Evolutionary conservation across 2,888 invertebrate species (phyloP), one percentile per base, ranked within the genome.

Genomic region (Pyrrhosoma nymphula): DNA sequence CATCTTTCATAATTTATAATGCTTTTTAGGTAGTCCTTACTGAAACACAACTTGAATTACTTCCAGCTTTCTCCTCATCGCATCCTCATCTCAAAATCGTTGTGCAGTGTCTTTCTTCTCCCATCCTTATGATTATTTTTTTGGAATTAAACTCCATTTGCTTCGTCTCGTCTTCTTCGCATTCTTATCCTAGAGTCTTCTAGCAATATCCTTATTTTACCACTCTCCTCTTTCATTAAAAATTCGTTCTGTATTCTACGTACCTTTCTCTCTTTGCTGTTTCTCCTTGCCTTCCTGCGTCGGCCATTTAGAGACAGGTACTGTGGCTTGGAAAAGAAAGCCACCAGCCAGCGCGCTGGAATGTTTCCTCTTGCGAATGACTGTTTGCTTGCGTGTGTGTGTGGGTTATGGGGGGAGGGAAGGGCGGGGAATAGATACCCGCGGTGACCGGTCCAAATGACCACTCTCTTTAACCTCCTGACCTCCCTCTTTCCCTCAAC

Each of bases 401-500:
- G 8, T 8, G 8, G 47, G 47, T n/a, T n/a, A 47, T 4, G 69
- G 69, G 26, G 23, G 26, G 47, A 4, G 23, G 16, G 8, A 30
- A 14, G 35, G 6, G 88, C 16, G 88, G 6, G 88, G 6, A 47
- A 20, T 16, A 55, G 89, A 55, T 89, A 56, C n/a, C n/a, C 16
- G 89, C 10, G 47, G 47, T 89, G 89, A 89, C 89, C 89, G 56
- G 26, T 47, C 89, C 89, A 89, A 89, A 89, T 89, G 89, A 89
- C 89, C 89, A 55, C 47, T 47, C 89, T 89, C 47, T 56, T 89
- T 89, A 89, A 89, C 89, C 89, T 93, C 60, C 39, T 26, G 56
- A 60, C 91, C 69, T 47, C 47, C 23, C 91, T 47, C 63, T n/a
- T n/a, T 69, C 69, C 69, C 47, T 47, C 26, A 69, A 69, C n/a